Conservation (phyloP, 2,113 vertebrate species). For the Lophotis ruficrista region DNA sequence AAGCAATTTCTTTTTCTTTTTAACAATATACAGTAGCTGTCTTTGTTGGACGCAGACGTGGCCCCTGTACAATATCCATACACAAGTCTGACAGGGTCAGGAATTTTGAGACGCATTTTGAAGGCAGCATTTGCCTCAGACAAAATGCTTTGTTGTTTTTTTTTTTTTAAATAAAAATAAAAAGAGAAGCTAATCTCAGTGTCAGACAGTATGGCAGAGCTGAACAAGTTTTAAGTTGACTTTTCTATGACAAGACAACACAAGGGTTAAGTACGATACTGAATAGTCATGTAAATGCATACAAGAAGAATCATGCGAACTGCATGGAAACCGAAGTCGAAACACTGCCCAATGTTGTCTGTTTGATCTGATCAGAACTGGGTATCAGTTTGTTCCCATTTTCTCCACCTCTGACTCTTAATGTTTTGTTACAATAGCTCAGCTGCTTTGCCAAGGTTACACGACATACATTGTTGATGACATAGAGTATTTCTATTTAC, state of each 20-base stretch:
- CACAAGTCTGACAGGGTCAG: neutral
- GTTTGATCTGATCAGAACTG: neutral
- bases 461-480: conserved; percentile 46
- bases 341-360: neutral
- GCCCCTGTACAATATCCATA: neutral
- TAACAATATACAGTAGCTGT: neutral
- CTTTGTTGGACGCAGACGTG: neutral
- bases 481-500: conserved; percentile 67
- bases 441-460: conserved; percentile 56
- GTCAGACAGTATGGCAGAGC: neutral
- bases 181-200: conserved; percentile 31
- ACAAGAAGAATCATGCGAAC: neutral
- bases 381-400: neutral
- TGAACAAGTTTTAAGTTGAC: neutral
- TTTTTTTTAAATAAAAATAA: neutral
- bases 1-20: neutral
- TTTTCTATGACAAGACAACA: neutral
- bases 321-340: neutral
- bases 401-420: conserved; percentile 18
- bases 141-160: neutral
- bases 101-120: conserved; percentile 24
- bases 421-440: conserved; percentile 42
- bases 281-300: neutral
- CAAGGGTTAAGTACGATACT: neutral
- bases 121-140: conserved; percentile 31